Percentiles rank a stretch among this genome's conserved stretches.
These are phyloP conservation scores for Spea hammondii DNA, from an alignment of 2,797 vertebrate species.

Conservation along the genomic window DNA sequence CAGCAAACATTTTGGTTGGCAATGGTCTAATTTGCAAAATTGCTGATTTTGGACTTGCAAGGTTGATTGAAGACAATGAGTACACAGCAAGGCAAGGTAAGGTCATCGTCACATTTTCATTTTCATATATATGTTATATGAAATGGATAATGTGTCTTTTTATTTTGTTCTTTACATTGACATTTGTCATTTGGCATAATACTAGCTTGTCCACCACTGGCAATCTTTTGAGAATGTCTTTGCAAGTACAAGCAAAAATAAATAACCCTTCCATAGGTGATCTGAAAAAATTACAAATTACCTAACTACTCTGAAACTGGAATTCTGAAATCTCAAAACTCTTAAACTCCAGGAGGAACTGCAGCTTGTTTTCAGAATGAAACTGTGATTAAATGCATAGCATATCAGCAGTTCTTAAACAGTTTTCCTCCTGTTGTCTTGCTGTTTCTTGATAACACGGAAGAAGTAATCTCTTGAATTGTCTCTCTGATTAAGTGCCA, in stretches of 20 bases:
- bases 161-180: background rate
- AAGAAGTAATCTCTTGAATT: background rate
- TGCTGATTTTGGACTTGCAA: constrained; percentile 90
- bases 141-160: background rate
- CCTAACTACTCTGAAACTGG: too few relatives aligned
- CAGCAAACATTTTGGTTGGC: constrained; percentile 93
- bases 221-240: background rate
- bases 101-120: background rate
- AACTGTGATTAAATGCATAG: constrained; percentile 5
- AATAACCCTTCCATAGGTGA: background rate
- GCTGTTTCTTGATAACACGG: constrained; percentile 15
- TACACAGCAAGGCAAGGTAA: constrained; percentile 95
- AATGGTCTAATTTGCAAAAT: constrained; percentile 95
- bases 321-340: constrained; percentile 5
- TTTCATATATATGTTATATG: background rate
- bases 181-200: background rate
- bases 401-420: background rate
- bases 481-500: constrained; percentile 25
- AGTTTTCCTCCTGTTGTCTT: constrained; percentile 6
- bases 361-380: constrained; percentile 1
- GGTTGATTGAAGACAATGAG: constrained; percentile 95
- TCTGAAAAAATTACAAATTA: background rate
- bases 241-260: background rate
- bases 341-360: background rate
- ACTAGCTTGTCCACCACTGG: too few relatives aligned